These are phyloP conservation scores for Eupithecia centaureata DNA, from an alignment of 2,888 invertebrate genomes.

Conservation along the genomic window DNA sequence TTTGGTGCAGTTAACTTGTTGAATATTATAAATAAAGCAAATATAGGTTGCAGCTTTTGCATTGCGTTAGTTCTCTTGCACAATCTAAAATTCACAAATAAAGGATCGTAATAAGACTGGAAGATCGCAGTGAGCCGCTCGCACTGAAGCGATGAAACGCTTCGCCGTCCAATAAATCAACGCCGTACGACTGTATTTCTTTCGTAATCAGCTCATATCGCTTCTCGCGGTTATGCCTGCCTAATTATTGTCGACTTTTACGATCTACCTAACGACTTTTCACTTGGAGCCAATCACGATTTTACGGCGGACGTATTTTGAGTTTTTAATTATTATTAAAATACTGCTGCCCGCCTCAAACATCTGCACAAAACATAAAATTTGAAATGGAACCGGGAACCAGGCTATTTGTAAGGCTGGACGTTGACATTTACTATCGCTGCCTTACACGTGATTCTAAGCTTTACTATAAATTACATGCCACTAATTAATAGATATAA, in stretches of 20 bases:
- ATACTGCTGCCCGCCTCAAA: slow-evolving; percentile 38
- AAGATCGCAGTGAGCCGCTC: slow-evolving; percentile 19
- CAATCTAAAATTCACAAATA: slow-evolving; percentile 6
- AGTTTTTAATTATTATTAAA: slow-evolving; percentile 73
- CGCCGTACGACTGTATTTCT: slow-evolving; percentile 80
- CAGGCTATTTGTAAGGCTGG: slow-evolving; percentile 33
- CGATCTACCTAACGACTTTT: slow-evolving; percentile 81
- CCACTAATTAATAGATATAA: slow-evolving; percentile 29
- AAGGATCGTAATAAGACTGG: background rate
- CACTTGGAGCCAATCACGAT: slow-evolving; percentile 82
- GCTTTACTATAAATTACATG: slow-evolving; percentile 26
- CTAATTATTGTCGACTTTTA: slow-evolving; percentile 84
- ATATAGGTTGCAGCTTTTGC: background rate
- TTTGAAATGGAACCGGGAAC: slow-evolving; percentile 35
- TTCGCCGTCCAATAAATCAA: slow-evolving; percentile 76
- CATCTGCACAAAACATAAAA: slow-evolving; percentile 45
- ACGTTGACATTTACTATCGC: slow-evolving; percentile 35
- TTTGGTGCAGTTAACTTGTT: background rate
- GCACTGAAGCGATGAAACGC: slow-evolving; percentile 70
- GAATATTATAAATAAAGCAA: background rate
- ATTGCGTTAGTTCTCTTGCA: background rate
- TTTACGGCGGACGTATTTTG: slow-evolving; percentile 76
- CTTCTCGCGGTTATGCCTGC: slow-evolving; percentile 77
- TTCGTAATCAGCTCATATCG: slow-evolving; percentile 83
- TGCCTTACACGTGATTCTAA: slow-evolving; percentile 23